Evolutionary conservation across 2,797 vertebrate species (phyloP).

Genomic region (Trematomus bernacchii): DNA sequence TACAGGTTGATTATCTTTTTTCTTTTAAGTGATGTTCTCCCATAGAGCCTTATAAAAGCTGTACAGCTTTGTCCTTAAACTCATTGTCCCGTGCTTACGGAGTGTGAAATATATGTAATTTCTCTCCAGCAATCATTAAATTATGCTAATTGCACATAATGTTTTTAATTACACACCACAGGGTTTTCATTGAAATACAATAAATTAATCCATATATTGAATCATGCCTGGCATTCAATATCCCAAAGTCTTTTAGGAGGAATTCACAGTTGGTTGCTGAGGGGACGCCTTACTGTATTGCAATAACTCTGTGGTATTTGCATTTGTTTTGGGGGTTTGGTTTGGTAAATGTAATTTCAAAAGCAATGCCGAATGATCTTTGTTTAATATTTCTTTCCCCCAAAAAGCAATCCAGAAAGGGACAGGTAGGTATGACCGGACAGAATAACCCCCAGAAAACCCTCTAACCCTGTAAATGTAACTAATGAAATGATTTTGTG

Average conservation of each 20-base stretch:
- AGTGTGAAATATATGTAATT: slow-evolving; percentile 72
- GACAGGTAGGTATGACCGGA: slow-evolving; percentile 67
- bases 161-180: slow-evolving; percentile 80
- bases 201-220: slow-evolving; percentile 73
- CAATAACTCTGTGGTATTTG: slow-evolving; percentile 20
- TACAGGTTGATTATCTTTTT: background rate
- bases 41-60: slow-evolving; percentile 36
- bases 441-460: slow-evolving; percentile 7
- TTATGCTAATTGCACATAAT: slow-evolving; percentile 78
- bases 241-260: slow-evolving; percentile 32
- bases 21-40: slow-evolving; percentile 17
- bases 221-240: slow-evolving; percentile 46
- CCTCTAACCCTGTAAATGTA: background rate
- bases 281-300: background rate
- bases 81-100: slow-evolving; percentile 67
- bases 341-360: slow-evolving; percentile 18
- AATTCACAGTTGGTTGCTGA: slow-evolving; percentile 24
- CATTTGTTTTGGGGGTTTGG: slow-evolving; percentile 29
- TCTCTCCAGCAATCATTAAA: slow-evolving; percentile 77
- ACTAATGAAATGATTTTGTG: slow-evolving; percentile 15
- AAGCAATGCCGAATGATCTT: slow-evolving; percentile 30
- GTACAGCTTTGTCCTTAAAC: slow-evolving; percentile 53
- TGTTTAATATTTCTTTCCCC: slow-evolving; percentile 55
- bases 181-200: slow-evolving; percentile 77
- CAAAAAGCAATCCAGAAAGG: slow-evolving; percentile 54